A percentile compares a stretch with the other conserved stretches of the same genome.
These are phyloP conservation scores for Gila orcuttii DNA, from an alignment of 2,113 vertebrate species.

Conservation along the genomic window DNA sequence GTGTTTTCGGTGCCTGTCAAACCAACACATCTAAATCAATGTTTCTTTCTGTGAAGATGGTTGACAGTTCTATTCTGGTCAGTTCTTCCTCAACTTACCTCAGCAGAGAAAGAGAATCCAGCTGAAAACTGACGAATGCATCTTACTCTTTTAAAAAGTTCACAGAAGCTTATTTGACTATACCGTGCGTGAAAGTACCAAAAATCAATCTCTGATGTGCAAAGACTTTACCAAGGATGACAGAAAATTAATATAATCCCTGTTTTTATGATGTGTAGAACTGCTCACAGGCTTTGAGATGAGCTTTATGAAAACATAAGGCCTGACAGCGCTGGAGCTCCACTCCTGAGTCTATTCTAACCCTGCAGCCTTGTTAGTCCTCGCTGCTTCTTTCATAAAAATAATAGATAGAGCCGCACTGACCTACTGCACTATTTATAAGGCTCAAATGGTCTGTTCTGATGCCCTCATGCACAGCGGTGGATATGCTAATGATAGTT, in stretches of 20 bases:
- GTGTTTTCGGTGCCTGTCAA: slow-evolving; percentile 25
- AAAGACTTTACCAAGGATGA: slow-evolving; percentile 57
- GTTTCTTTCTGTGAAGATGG: slow-evolving; percentile 28
- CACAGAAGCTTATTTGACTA: neutral
- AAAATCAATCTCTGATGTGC: slow-evolving; percentile 51
- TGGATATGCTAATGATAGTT: slow-evolving; percentile 64
- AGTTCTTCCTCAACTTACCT: neutral
- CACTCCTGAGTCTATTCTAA: slow-evolving; percentile 51
- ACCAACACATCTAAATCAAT: slow-evolving; percentile 33
- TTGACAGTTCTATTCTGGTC: slow-evolving; percentile 49
- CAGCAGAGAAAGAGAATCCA: neutral
- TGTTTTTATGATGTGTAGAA: slow-evolving; percentile 62
- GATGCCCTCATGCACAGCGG: slow-evolving; percentile 52
- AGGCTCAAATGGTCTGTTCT: slow-evolving; percentile 57
- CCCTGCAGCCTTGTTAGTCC: slow-evolving; percentile 39
- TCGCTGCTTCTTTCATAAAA: slow-evolving; percentile 53
- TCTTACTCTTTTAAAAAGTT: slow-evolving; percentile 45
- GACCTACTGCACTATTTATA: slow-evolving; percentile 57
- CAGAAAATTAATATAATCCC: slow-evolving; percentile 65
- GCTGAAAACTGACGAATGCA: neutral
- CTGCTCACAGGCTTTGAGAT: slow-evolving; percentile 45
- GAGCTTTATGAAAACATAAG: slow-evolving; percentile 55
- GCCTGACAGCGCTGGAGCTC: slow-evolving; percentile 60
- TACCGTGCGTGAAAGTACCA: neutral
- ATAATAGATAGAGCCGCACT: slow-evolving; percentile 60